Base-by-base conservation (phyloP, 2,113 vertebrate genomes). In the Neofelis nebulosa region DNA sequence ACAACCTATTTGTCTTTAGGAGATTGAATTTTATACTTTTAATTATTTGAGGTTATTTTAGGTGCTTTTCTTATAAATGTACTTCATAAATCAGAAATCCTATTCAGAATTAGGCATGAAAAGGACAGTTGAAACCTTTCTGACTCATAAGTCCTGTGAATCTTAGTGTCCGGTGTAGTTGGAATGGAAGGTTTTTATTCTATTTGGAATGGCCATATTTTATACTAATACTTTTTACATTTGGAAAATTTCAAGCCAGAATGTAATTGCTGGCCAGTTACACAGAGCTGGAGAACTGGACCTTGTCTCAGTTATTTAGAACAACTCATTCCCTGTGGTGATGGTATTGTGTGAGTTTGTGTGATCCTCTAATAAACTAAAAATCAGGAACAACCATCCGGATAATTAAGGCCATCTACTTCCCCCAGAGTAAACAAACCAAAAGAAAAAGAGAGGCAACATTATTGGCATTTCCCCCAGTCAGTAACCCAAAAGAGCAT, bases 1-100 rank as follows among this genome's bases (percentile, higher is more conserved):
- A 94, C 94, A 96, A 96, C 89, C 97, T 78, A 96, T 97, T 90
- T 88, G 95, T 97, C 95, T 89, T 95, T 76, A 3, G 33, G 36
- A 97, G 89, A 90, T 91, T 78, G 93, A 66, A 78, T 98, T 89
- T 97, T 97, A 81, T 41, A 36, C n/a, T 83, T 97, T 66, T 84
- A 97, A 97, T 94, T 85, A 95, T 84, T 94, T 94, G 79, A 87
- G 31, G 33, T 19, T 97, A 94, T 97, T 95, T 97, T 36, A 7
- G 38, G 45, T 91, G 80, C 92, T 98, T 97, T 93, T 61, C 61
- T 88, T 36, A 8, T 9, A 33, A 41, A 71, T 91, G 66, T 71
- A 88, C 82, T 38, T 38, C 97, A 93, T 91, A 96, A 95, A 89
- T 21, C 16, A 78, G 96, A 82, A 97, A 91, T 71, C 55, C 1